A percentile compares a stretch with the other conserved stretches of the same genome.
Conservation (phyloP, 35 echinoderm and acorn worm genomes). For the Patiria miniata region DNA sequence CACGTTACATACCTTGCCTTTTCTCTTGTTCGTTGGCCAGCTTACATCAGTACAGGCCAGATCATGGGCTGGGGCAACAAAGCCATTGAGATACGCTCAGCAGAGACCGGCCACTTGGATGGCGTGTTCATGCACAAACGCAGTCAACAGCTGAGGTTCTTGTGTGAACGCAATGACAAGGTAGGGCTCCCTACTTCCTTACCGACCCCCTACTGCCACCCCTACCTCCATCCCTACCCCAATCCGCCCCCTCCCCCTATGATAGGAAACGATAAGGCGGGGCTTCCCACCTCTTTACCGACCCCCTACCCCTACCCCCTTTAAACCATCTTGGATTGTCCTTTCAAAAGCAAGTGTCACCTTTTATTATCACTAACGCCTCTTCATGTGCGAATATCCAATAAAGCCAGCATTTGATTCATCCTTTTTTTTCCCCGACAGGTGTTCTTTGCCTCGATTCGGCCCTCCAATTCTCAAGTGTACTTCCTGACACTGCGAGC, state of each 20-base stretch:
- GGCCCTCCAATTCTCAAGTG: constrained; percentile 97
- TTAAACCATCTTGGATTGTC: no score
- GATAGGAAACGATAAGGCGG: background rate
- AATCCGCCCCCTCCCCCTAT: no score
- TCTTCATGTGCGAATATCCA: no score
- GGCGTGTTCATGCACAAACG: constrained; percentile 99
- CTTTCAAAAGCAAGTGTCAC: no score
- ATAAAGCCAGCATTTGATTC: no score
- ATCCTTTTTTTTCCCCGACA: constrained; percentile 39
- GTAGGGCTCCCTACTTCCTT: constrained; percentile 33
- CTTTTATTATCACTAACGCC: no score
- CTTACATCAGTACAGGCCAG: constrained; percentile 99
- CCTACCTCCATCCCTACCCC: no score
- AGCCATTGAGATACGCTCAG: constrained; percentile 98
- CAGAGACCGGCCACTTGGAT: constrained; percentile 94
- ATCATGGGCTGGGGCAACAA: constrained; percentile 99
- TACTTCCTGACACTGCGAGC: constrained; percentile 97
- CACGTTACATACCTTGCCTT: no score
- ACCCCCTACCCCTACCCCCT: no score
- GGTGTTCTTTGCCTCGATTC: constrained; percentile 99
- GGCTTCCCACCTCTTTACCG: background rate
- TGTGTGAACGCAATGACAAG: constrained; percentile 98
- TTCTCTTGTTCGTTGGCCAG: constrained; percentile 55
- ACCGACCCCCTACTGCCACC: no score
- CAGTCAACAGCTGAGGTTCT: constrained; percentile 92